Evolutionary conservation across 2,888 invertebrate species (phyloP).

Genomic region (Psococerastis gibbosa): DNA sequence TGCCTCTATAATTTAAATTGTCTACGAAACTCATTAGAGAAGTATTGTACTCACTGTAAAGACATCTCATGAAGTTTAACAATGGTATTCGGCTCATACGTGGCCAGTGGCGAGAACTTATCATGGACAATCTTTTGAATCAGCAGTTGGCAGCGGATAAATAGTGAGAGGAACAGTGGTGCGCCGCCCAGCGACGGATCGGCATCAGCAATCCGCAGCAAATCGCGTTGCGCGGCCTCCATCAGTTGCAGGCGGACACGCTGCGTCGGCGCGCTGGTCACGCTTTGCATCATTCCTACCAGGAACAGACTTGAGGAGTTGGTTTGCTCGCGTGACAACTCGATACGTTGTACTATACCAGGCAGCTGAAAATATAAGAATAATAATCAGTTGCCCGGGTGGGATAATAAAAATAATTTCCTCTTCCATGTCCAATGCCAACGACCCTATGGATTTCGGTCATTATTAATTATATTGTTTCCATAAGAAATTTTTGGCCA

Average conservation of each 20-base stretch:
- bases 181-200: constrained; percentile 20
- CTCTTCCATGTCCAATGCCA: too few relatives aligned
- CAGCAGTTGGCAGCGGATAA: constrained; percentile 42
- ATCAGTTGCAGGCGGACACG: constrained; percentile 36
- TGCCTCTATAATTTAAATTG: too few relatives aligned
- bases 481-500: too few relatives aligned
- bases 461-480: too few relatives aligned
- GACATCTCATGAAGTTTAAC: constrained; percentile 28
- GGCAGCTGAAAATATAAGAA: constrained; percentile 15
- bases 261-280: constrained; percentile 38
- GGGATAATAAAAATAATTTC: constrained; percentile 9
- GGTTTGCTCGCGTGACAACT: constrained; percentile 18
- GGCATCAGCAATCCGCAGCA: constrained; percentile 34
- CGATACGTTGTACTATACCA: too few relatives aligned
- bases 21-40: too few relatives aligned
- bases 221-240: constrained; percentile 43
- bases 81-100: constrained; percentile 27
- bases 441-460: too few relatives aligned
- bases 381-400: constrained; percentile 4
- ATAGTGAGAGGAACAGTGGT: constrained; percentile 46
- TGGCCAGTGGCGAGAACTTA: constrained; percentile 24
- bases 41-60: constrained; percentile 25
- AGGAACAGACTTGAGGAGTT: constrained; percentile 49
- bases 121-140: constrained; percentile 29
- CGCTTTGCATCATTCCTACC: constrained; percentile 49